Evolutionary conservation across 2,797 vertebrate genomes (phyloP), one percentile per base, ranked within the genome.

Genomic region (Parauchenoglanis ngamensis): DNA sequence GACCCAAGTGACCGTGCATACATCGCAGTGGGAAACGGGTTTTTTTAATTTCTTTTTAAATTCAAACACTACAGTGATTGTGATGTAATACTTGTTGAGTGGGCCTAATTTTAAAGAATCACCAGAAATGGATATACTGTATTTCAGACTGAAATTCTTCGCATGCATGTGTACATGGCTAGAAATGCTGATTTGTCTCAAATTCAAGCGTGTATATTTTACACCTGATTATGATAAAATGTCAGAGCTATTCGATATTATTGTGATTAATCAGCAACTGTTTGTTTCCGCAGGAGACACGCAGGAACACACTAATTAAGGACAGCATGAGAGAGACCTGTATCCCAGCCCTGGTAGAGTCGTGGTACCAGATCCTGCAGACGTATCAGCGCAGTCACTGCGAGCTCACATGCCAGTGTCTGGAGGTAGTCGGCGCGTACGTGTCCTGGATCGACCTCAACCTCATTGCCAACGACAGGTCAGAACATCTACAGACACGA

Each of bases 391-490:
- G 94, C 83, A 95, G 93, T 83, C 98, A 99, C 94, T 97, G 97
- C 0, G 98, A 99, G 94, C 94, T 99, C 93, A 99, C 98, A 7
- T 99, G 98, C 86, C 98, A 98, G 96, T 99, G 98, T 94, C 96
- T 99, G 97, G 98, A 99, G 96, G 98, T 99, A 91, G 97, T 99
- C 86, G 98, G 98, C 28, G 97, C 98, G 65, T 99, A 95, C 44
- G 98, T 99, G 87, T 99, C 98, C 88, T 99, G 98, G 98, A 99
- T 99, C 92, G 98, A 99, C 93, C 97, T 99, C 89, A 97, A 95
- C 93, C 97, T 99, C 90, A 99, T 99, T 89, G 98, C 98, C 92
- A 99, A 99, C 90, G 98, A 99, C 94, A 96, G 98, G 98, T 99
- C 91, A 88, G 93, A 81, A 21, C n/a, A 28, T 13, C 23, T 25